Evolutionary conservation across 2,888 invertebrate species (phyloP).

Genomic region (Scaptomyza tumidula): DNA sequence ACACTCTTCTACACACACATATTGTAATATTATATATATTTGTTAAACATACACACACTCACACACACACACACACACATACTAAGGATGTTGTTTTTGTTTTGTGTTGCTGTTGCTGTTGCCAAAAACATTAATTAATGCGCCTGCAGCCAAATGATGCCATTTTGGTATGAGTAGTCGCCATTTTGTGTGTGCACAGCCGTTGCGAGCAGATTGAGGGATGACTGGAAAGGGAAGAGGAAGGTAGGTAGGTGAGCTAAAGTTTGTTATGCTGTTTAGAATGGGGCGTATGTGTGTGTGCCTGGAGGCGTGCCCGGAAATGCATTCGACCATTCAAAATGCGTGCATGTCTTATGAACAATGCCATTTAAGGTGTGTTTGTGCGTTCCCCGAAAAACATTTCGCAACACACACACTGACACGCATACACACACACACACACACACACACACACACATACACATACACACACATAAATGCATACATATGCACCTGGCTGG

Average conservation of each 20-base stretch:
- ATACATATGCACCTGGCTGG: constrained; percentile 41
- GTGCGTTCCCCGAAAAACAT: constrained; percentile 59
- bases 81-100: constrained; percentile 36
- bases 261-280: constrained; percentile 19
- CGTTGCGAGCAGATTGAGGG: neutral
- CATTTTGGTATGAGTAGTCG: constrained; percentile 55
- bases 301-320: constrained; percentile 66
- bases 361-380: constrained; percentile 65
- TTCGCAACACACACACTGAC: constrained; percentile 35
- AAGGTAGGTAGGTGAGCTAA: constrained; percentile 15
- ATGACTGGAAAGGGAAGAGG: too few species aligned
- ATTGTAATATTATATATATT: constrained; percentile 18
- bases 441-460: constrained; percentile 12
- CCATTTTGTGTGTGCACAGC: constrained; percentile 28
- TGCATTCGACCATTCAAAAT: constrained; percentile 72
- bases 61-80: neutral
- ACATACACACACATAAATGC: constrained; percentile 21
- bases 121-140: constrained; percentile 75
- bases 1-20: neutral
- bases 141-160: constrained; percentile 75
- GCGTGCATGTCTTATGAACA: constrained; percentile 77
- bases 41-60: constrained; percentile 6
- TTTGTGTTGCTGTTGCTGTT: constrained; percentile 42
- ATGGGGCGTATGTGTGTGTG: constrained; percentile 22
- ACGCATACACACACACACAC: constrained; percentile 15